Conservation (phyloP, 2,888 invertebrate species). For the Yponomeuta evonymella region DNA sequence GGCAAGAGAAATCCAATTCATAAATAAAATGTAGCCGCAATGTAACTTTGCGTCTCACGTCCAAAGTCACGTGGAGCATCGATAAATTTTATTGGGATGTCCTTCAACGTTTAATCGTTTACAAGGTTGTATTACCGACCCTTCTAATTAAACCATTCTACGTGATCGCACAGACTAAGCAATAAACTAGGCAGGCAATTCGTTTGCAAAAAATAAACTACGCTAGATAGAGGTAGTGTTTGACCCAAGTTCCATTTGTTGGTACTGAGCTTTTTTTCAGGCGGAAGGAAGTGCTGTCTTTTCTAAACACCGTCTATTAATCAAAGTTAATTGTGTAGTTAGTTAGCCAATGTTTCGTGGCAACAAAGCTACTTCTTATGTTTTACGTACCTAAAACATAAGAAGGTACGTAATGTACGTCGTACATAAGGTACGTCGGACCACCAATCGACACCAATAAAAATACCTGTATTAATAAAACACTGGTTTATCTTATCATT, state of each 20-base stretch:
- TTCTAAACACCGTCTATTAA: no score
- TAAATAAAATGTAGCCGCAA: neutral
- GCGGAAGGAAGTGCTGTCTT: neutral
- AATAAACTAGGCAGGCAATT: neutral
- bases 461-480: no score
- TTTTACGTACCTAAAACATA: no score
- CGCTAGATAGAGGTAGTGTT: neutral
- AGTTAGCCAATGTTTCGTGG: no score
- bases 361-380: no score
- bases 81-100: neutral
- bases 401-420: no score
- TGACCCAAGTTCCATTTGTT: neutral
- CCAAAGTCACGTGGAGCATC: neutral
- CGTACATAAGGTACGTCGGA: no score
- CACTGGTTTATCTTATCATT: no score
- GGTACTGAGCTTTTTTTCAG: neutral
- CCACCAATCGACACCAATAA: no score
- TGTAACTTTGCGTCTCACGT: neutral
- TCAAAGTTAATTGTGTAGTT: no score
- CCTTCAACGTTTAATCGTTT: neutral
- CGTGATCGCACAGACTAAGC: neutral
- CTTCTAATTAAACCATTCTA: neutral
- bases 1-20: neutral
- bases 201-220: neutral
- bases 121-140: slow-evolving; percentile 1